Evolutionary conservation across 2,797 vertebrate genomes (phyloP).

Genomic region (Kryptopterus vitreolus): DNA sequence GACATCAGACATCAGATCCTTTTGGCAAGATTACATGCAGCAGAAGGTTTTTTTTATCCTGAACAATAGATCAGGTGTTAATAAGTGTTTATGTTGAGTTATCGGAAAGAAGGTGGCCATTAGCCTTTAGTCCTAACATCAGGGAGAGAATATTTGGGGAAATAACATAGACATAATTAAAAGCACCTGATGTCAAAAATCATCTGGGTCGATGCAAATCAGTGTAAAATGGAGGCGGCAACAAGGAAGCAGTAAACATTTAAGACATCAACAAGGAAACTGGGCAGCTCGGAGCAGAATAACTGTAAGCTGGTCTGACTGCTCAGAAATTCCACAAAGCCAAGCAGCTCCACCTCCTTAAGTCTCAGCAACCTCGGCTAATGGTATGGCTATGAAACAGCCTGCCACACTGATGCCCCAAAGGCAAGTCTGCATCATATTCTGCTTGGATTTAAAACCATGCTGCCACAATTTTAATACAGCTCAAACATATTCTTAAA

Average conservation of each 20-base stretch:
- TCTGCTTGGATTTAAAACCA: no score
- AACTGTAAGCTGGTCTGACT: neutral
- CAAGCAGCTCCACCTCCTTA: neutral
- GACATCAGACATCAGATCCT: neutral
- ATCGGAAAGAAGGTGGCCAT: neutral
- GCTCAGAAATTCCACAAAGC: neutral
- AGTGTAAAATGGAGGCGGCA: neutral
- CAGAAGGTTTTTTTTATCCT: neutral
- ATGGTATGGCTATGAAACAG: no score
- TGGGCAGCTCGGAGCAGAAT: neutral
- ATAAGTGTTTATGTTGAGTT: neutral
- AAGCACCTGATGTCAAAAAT: neutral
- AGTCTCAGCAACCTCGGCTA: no score
- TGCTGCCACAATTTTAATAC: no score
- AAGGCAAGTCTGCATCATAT: no score
- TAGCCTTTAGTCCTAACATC: neutral
- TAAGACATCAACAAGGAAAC: no score
- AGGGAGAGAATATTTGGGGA: neutral
- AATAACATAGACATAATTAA: neutral
- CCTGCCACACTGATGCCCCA: no score
- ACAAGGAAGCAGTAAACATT: neutral
- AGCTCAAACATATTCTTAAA: no score
- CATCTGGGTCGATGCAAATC: neutral
- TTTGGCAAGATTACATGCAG: neutral
- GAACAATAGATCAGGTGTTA: neutral